Percentiles rank a stretch among this genome's conserved stretches.
Evolutionary conservation across 2,113 vertebrate genomes (phyloP).

Genomic region (Neotragus moschatus): DNA sequence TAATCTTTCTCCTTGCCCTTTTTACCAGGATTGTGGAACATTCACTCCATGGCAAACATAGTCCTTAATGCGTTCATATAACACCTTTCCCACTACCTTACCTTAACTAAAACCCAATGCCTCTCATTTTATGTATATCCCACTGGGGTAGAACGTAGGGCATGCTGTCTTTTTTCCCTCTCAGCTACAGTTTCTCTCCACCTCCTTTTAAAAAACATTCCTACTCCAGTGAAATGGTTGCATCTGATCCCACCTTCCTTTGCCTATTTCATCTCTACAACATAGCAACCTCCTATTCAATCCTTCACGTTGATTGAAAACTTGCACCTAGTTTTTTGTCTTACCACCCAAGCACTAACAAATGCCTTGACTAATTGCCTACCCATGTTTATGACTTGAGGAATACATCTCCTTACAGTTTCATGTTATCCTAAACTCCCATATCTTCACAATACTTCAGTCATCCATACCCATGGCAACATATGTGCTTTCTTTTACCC

Average conservation of each 20-base stretch:
- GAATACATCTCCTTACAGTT: neutral
- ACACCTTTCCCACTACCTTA: neutral
- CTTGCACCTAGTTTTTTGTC: neutral
- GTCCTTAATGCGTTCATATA: neutral
- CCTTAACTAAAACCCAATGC: neutral
- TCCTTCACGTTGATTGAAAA: neutral
- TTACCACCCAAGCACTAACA: neutral
- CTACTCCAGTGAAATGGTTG: neutral
- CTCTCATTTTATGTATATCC: neutral
- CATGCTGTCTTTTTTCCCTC: neutral
- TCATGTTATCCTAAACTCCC: neutral
- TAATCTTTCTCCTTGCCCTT: neutral
- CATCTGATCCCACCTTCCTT: neutral
- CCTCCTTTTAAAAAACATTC: neutral
- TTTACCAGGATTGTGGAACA: neutral
- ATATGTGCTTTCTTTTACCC: neutral
- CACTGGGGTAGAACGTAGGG: neutral
- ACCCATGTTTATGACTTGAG: neutral
- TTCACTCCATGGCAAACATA: neutral
- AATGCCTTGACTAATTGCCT: neutral
- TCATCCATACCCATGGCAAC: neutral
- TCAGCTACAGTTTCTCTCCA: neutral
- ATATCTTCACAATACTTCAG: neutral
- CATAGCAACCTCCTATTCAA: neutral
- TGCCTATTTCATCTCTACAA: neutral